Percentiles rank a stretch among this genome's conserved stretches.
These are phyloP conservation scores for Lycodopsis pacificus DNA, from an alignment of 2,797 vertebrate genomes.

Conservation along the genomic window DNA sequence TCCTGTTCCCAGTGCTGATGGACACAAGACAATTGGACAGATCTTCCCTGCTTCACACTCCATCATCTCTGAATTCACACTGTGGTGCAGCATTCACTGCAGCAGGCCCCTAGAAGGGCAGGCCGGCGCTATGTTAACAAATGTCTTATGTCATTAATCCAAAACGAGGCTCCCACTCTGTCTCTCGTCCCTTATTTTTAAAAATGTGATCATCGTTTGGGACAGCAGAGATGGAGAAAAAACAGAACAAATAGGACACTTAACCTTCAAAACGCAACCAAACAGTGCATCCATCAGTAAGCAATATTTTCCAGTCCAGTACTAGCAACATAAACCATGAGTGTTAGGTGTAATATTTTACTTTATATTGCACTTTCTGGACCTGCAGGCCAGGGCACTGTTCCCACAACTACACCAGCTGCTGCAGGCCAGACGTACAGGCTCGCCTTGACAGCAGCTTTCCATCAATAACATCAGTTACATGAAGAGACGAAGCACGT, in stretches of 20 bases:
- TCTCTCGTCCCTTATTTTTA: constrained; percentile 66
- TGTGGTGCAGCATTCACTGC: constrained; percentile 25
- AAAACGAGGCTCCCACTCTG: constrained; percentile 43
- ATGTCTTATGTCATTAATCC: constrained; percentile 44
- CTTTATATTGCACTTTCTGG: constrained; percentile 17
- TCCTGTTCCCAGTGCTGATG: background rate
- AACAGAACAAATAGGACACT: constrained; percentile 17
- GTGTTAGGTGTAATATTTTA: background rate
- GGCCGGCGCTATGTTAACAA: constrained; percentile 51
- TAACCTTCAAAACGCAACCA: constrained; percentile 5
- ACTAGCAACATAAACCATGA: background rate
- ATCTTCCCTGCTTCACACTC: constrained; percentile 11
- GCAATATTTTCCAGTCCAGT: background rate
- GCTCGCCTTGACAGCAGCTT: constrained; percentile 28
- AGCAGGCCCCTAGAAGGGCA: constrained; percentile 67
- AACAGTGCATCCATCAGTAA: background rate
- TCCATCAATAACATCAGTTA: constrained; percentile 36
- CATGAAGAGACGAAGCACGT: constrained; percentile 20
- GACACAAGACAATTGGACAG: constrained; percentile 19
- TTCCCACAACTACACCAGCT: constrained; percentile 42
- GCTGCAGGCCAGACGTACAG: constrained; percentile 26
- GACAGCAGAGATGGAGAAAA: background rate
- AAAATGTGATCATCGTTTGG: constrained; percentile 46
- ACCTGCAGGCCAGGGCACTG: constrained; percentile 13
- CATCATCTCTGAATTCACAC: constrained; percentile 16